phyloP scores from a whole-genome alignment of 2,113 vertebrate genomes.

The Psilopogon haemacephalus region DNA sequence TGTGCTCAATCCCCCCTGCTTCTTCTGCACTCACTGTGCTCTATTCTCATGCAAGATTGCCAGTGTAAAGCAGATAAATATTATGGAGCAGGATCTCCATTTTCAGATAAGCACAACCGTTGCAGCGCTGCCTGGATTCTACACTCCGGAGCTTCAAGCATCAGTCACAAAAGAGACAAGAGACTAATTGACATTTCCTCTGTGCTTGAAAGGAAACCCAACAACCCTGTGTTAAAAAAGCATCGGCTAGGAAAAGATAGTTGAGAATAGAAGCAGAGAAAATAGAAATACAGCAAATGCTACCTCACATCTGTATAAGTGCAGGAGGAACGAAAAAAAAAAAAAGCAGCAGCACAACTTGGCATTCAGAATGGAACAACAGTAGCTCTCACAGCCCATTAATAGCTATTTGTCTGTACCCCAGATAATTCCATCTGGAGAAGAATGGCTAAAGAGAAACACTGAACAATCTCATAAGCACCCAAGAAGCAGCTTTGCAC shows the following conservation, averaged over 20 bases:
- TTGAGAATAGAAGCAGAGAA: background rate
- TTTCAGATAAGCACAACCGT: background rate
- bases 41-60: background rate
- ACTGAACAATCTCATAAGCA: background rate
- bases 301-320: background rate
- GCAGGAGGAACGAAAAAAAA: background rate
- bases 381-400: background rate
- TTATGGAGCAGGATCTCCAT: background rate
- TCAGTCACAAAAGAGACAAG: background rate
- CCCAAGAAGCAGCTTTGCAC: background rate
- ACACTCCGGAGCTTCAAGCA: background rate
- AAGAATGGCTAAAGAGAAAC: background rate
- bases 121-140: background rate
- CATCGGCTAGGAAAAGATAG: background rate
- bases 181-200: conserved; percentile 26
- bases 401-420: background rate
- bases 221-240: background rate
- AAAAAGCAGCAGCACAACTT: background rate
- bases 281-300: background rate
- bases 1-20: background rate
- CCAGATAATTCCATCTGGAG: background rate
- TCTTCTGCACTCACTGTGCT: background rate
- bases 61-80: background rate
- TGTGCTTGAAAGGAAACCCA: conserved; percentile 10
- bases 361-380: background rate